These are phyloP conservation scores for Bovichtus variegatus DNA, from an alignment of 2,797 vertebrate species.

Conservation along the genomic window DNA sequence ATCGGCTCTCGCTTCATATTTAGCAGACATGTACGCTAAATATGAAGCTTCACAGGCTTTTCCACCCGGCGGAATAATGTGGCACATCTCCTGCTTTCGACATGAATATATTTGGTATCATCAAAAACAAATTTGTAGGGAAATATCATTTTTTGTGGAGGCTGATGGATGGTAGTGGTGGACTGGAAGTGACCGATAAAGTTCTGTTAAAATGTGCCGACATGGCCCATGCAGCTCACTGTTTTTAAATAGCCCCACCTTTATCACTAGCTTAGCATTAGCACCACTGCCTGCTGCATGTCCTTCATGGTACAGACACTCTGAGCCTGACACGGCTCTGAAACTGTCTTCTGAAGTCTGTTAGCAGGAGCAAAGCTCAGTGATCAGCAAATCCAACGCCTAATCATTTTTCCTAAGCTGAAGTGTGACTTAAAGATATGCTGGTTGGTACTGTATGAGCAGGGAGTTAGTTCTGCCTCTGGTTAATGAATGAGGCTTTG, in stretches of 20 bases:
- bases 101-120: background rate
- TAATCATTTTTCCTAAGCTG: background rate
- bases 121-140: background rate
- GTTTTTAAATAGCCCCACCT: no score
- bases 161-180: background rate
- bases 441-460: constrained; percentile 8
- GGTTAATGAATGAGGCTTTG: constrained; percentile 71
- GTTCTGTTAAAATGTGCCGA: background rate
- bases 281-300: background rate
- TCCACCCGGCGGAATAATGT: no score
- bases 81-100: no score
- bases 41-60: no score
- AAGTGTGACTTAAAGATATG: constrained; percentile 11
- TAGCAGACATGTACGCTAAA: no score
- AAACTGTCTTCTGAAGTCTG: background rate
- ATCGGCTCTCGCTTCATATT: no score
- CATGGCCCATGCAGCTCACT: background rate
- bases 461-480: constrained; percentile 6
- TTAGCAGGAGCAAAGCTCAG: background rate
- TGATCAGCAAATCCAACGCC: constrained; percentile 18
- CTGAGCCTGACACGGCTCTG: background rate
- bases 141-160: background rate
- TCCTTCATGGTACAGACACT: background rate
- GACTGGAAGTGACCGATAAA: background rate
- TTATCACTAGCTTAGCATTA: background rate